These are phyloP conservation scores for Toxonevra muliebris DNA, from an alignment of 2,888 invertebrate species.

Conservation along the genomic window DNA sequence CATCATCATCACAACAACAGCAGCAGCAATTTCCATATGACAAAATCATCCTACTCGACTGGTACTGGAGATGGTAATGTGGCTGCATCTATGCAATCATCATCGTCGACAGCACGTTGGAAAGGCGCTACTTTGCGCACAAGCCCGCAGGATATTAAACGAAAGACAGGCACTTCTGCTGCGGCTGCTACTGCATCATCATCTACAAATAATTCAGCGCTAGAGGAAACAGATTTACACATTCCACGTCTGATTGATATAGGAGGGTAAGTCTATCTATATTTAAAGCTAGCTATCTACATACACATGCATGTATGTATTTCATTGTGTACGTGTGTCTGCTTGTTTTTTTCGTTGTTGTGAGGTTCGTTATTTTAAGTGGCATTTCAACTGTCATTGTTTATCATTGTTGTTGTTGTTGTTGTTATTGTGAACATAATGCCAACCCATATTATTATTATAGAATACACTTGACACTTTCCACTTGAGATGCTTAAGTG, in stretches of 20 bases:
- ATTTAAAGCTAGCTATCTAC: neutral
- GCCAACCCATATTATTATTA: conserved; percentile 45
- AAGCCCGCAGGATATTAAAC: conserved; percentile 47
- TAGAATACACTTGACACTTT: conserved; percentile 61
- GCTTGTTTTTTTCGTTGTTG: neutral
- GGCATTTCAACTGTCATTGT: neutral
- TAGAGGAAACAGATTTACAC: conserved; percentile 71
- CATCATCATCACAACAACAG: conserved; percentile 25
- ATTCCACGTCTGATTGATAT: conserved; percentile 73
- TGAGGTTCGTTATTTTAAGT: no score
- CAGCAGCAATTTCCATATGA: conserved; percentile 20
- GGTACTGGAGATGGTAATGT: conserved; percentile 1
- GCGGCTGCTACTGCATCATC: conserved; percentile 34
- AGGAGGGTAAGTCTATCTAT: conserved; percentile 69
- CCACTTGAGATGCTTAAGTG: conserved; percentile 38
- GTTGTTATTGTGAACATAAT: neutral
- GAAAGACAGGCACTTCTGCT: conserved; percentile 21
- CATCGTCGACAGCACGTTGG: conserved; percentile 61
- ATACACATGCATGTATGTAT: neutral
- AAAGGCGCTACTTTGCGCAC: conserved; percentile 49
- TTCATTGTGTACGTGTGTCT: conserved; percentile 15
- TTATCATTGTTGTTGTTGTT: conserved; percentile 20
- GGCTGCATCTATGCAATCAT: conserved; percentile 34
- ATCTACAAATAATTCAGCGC: conserved; percentile 37
- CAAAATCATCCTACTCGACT: conserved; percentile 10